A percentile compares a stretch with the other conserved stretches of the same genome.
These are phyloP conservation scores for Drosophila grimshawi DNA, from an alignment of 1,140 invertebrate genomes.

Conservation along the genomic window DNA sequence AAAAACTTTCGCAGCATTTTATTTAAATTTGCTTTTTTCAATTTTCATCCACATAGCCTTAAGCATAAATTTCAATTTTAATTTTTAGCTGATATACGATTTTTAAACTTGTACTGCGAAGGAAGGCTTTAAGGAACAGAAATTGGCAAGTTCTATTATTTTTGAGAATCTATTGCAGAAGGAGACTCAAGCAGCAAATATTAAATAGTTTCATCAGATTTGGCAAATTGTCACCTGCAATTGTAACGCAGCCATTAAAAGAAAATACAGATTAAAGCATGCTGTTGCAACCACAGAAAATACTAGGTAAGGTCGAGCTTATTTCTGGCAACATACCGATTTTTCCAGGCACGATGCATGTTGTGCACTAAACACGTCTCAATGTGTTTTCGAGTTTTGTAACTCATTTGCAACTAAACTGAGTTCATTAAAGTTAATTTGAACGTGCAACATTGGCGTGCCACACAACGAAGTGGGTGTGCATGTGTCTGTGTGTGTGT, in stretches of 20 bases:
- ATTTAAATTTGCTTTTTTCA: constrained; percentile 24
- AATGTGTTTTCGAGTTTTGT: constrained; percentile 82
- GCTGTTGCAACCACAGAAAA: neutral
- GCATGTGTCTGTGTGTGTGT: no score
- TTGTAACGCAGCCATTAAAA: neutral
- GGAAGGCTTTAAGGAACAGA: neutral
- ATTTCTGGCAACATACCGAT: neutral
- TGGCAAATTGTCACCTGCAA: neutral
- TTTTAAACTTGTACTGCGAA: neutral
- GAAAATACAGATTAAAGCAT: constrained; percentile 14
- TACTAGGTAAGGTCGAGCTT: neutral
- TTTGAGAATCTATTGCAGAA: no score
- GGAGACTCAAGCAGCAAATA: no score
- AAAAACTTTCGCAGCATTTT: constrained; percentile 28
- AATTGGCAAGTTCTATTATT: neutral
- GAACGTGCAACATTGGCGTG: constrained; percentile 79
- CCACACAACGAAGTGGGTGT: constrained; percentile 37
- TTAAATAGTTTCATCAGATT: no score
- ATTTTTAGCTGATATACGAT: neutral
- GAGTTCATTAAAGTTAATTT: constrained; percentile 83
- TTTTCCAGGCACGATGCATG: constrained; percentile 17
- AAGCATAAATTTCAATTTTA: constrained; percentile 14
- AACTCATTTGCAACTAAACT: constrained; percentile 83
- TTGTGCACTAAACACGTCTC: constrained; percentile 73
- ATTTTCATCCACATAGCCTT: neutral